Evolutionary conservation across 1,140 invertebrate species (phyloP), one percentile per base, ranked within the genome.

Genomic region (Aphelinus certus): DNA sequence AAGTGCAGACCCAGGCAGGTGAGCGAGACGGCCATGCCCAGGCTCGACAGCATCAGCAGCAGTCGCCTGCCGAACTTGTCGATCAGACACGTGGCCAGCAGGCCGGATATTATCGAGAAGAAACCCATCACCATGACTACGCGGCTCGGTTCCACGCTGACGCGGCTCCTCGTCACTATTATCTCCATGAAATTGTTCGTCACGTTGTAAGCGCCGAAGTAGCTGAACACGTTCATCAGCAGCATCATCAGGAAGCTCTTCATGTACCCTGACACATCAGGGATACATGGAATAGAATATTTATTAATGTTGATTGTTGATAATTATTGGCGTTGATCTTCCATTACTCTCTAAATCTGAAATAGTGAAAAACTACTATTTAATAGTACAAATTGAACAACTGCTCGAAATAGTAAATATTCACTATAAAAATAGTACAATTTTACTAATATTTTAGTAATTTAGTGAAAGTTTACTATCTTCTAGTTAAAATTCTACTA

Each of bases 1-100:
- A 89, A 87, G 53, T 89, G 87, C 78, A 90, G 78, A 3, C 91
- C 86, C 3, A 88, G 79, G 1, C 87, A 69, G 3, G 78, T 78
- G 6, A 89, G 79, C 0, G 85, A 78, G 2, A 84, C 7, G 0
- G 81, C 71, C 2, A 82, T 80, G 2, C 86, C 85, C 0, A 81
- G 48, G 10, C 81, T 71, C 0, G 87, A 86, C 9, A 77, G 77
- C 5, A 85, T 84, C 1, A 88, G 57, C 1, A 88, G 73, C 7
- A 60, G 61, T 60, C 80, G 82, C 60, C 88, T 77, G 42, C 86
- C 86, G 3, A 86, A 82, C 68, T 69, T 83, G 63, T 89, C 88
- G 0, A 88, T 79, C 2, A 88, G 70, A 7, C 84, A 79, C 0
- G 81, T 81, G 0, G 83, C 80, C 1, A 81, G 79, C 1, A 74